phyloP scores from a whole-genome alignment of 2,797 vertebrate genomes.

The Hypotaenidia philippensis region DNA sequence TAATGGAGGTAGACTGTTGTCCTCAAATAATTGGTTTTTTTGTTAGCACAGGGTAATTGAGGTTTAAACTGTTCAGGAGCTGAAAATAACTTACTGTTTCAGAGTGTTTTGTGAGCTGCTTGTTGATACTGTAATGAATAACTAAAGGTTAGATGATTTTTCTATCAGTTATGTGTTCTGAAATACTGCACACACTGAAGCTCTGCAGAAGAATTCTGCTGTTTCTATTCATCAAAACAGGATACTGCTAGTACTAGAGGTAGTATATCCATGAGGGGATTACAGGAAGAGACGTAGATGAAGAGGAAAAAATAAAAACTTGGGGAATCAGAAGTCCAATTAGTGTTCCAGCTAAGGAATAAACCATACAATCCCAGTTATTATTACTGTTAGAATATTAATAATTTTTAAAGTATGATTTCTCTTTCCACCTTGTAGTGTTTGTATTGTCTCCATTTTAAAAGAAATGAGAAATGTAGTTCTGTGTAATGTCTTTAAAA shows the following conservation, averaged over 20 bases:
- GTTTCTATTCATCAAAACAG: not conserved
- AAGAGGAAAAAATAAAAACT: not conserved
- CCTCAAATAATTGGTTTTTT: not conserved
- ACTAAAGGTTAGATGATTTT: not conserved
- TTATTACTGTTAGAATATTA: not conserved
- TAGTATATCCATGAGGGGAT: not conserved
- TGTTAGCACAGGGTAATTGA: not conserved
- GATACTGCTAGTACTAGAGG: not conserved
- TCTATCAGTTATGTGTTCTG: not conserved
- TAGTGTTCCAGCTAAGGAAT: not conserved
- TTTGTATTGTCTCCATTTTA: not conserved
- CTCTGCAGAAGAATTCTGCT: not conserved
- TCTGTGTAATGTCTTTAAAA: not conserved
- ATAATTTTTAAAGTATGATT: not conserved
- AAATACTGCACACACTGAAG: not conserved
- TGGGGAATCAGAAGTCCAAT: not conserved
- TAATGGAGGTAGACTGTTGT: not conserved
- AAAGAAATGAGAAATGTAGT: not conserved
- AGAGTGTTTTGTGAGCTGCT: not conserved
- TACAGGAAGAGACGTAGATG: not conserved
- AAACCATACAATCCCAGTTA: not conserved
- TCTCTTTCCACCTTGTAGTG: not conserved
- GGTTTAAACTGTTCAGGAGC: not conserved
- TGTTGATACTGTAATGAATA: not conserved
- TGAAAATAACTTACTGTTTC: constrained; percentile 16